A percentile compares a stretch with the other conserved stretches of the same genome.
These are phyloP conservation scores for Smittia aterrima DNA, from an alignment of 2,888 invertebrate species.

Conservation along the genomic window DNA sequence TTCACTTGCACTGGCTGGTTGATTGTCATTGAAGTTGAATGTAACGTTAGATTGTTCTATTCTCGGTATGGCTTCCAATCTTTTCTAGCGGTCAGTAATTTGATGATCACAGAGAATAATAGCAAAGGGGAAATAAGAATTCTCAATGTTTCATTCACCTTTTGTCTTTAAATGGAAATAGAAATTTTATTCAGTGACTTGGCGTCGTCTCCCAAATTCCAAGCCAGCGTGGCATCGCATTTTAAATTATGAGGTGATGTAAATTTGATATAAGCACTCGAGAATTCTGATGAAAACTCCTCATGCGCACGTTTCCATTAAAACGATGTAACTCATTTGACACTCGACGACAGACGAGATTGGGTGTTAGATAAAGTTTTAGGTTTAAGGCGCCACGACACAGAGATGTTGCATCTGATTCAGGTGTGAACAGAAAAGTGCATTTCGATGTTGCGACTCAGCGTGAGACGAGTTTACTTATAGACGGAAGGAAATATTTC, in stretches of 20 bases:
- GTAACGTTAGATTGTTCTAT: not conserved
- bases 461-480: not conserved
- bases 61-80: not conserved
- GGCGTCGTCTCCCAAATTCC: not conserved
- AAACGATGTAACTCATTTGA: not conserved
- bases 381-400: not conserved
- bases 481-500: not conserved
- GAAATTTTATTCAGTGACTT: not conserved
- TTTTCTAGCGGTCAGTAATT: slow-evolving; percentile 3
- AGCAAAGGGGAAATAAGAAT: not conserved
- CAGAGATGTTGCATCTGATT: not conserved
- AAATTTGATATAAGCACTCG: slow-evolving; percentile 7
- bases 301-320: not conserved
- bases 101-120: not conserved
- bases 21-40: not conserved
- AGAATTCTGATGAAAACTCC: not conserved
- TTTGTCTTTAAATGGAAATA: not conserved
- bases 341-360: slow-evolving; percentile 12
- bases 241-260: slow-evolving; percentile 14
- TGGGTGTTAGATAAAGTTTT: not conserved
- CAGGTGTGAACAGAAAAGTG: not conserved
- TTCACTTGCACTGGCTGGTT: not conserved
- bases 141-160: slow-evolving; percentile 15
- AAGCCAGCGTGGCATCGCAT: not conserved
- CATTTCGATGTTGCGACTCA: not conserved